Evolutionary conservation across 2,888 invertebrate genomes (phyloP).

Genomic region (Habroteleia sp.): DNA sequence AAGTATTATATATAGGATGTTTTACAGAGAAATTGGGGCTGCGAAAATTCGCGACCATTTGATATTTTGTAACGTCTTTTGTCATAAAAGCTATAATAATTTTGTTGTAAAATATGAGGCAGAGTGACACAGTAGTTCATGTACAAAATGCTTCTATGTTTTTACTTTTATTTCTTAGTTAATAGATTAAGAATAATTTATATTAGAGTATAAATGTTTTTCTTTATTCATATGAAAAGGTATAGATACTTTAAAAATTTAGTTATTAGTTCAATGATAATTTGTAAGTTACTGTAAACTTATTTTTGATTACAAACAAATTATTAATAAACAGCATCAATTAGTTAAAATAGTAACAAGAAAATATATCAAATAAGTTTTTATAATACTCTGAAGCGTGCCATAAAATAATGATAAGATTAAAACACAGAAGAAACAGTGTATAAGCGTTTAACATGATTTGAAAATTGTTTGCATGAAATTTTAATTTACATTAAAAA

Average conservation of each 20-base stretch:
- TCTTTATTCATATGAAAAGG: slow-evolving; percentile 26
- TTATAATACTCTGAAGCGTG: slow-evolving; percentile 50
- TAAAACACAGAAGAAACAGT: too few relatives aligned
- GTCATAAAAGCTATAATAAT: too few relatives aligned
- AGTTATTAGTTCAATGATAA: slow-evolving; percentile 18
- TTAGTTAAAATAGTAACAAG: slow-evolving; percentile 31
- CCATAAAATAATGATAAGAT: slow-evolving; percentile 36
- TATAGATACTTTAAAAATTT: slow-evolving; percentile 29
- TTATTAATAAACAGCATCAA: slow-evolving; percentile 6
- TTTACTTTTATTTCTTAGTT: slow-evolving; percentile 28
- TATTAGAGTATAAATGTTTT: slow-evolving; percentile 12
- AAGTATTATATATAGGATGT: too few relatives aligned
- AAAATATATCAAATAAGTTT: slow-evolving; percentile 13
- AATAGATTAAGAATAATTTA: slow-evolving; percentile 37
- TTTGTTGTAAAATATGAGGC: too few relatives aligned
- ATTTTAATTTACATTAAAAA: too few relatives aligned
- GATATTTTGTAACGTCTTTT: too few relatives aligned
- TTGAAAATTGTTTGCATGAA: too few relatives aligned
- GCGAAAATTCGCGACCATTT: too few relatives aligned
- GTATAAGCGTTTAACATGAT: too few relatives aligned
- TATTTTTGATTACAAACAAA: slow-evolving; percentile 1
- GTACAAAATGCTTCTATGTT: slow-evolving; percentile 48
- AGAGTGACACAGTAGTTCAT: too few relatives aligned
- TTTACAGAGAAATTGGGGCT: too few relatives aligned
- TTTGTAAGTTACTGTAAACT: not conserved